Base-by-base conservation (phyloP, 2,888 invertebrate species). In the Beris morrisii region DNA sequence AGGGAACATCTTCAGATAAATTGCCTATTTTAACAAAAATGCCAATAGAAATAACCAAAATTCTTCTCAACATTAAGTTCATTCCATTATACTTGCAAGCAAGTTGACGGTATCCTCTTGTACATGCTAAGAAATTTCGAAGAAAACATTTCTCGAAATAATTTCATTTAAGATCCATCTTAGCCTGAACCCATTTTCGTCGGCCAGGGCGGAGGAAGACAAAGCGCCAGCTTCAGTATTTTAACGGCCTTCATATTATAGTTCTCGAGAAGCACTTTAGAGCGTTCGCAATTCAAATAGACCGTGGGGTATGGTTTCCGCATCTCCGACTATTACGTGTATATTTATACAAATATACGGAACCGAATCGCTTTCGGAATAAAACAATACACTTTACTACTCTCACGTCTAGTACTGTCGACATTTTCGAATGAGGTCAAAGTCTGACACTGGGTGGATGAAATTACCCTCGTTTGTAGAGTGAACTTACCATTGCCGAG, bases 391-490 rank as follows among this genome's bases (percentile, higher is more conserved):
- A 43, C 38, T 43, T 11, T n/a, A 38, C 43, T 43, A 38, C 7
- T 38, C 38, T 38, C 38, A 5, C 5, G 38, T 38, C 9, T 38
- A 38, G 38, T 38, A 38, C 9, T 38, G 38, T 38, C 38, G 38
- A 38, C 38, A 38, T 38, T 38, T 61, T 44, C 32, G 64, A 32
- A 52, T 31, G 53, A 54, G 61, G 66, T 52, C 66, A 66, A 55
- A 45, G 61, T 45, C 52, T 45, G 46, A 15, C 57, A 55, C 38
- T 4, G 32, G 31, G 22, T 13, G 31, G 31, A 59, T 54, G 66
- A 57, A 67, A 67, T 67, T 67, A 58, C 67, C 59, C 64, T 67
- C 67, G 67, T 67, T 67, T 67, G 64, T 53, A 46, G 64, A 64
- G 38, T 15, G 63, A 67, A 48, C 50, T 54, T 52, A 30, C 59